phyloP scores from a whole-genome alignment of 2,888 invertebrate species.

The Noctua comes region DNA sequence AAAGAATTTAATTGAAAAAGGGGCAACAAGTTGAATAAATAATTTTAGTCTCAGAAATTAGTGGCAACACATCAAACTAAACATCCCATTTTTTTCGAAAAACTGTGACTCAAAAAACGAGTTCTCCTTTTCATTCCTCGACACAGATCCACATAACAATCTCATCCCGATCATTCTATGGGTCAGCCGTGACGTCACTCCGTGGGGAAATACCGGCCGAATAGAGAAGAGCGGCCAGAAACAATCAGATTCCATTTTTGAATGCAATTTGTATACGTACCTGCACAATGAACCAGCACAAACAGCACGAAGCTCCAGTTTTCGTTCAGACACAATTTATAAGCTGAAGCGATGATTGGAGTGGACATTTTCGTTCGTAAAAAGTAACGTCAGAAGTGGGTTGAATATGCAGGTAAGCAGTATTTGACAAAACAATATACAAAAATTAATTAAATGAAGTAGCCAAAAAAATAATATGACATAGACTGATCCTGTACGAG shows the following conservation, averaged over 20 bases:
- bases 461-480: no score
- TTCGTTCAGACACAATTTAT: slow-evolving; percentile 32
- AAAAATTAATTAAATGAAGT: no score
- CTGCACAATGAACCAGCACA: slow-evolving; percentile 66
- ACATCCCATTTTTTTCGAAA: not conserved
- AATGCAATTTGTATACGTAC: slow-evolving; percentile 55
- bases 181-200: slow-evolving; percentile 39
- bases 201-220: slow-evolving; percentile 31
- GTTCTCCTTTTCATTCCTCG: not conserved
- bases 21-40: not conserved
- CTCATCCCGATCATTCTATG: not conserved
- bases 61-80: not conserved
- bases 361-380: not conserved
- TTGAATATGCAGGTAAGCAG: not conserved
- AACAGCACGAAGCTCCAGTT: slow-evolving; percentile 60
- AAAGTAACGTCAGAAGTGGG: not conserved
- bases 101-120: not conserved
- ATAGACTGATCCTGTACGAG: no score
- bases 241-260: slow-evolving; percentile 58
- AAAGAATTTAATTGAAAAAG: not conserved
- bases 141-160: not conserved
- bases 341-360: slow-evolving; percentile 46
- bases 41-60: not conserved
- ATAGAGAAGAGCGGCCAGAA: slow-evolving; percentile 44
- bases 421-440: no score